Percentiles rank a stretch among this genome's conserved stretches.
phyloP scores from a whole-genome alignment of 2,888 invertebrate species.

The Malthinus flaveolus region DNA sequence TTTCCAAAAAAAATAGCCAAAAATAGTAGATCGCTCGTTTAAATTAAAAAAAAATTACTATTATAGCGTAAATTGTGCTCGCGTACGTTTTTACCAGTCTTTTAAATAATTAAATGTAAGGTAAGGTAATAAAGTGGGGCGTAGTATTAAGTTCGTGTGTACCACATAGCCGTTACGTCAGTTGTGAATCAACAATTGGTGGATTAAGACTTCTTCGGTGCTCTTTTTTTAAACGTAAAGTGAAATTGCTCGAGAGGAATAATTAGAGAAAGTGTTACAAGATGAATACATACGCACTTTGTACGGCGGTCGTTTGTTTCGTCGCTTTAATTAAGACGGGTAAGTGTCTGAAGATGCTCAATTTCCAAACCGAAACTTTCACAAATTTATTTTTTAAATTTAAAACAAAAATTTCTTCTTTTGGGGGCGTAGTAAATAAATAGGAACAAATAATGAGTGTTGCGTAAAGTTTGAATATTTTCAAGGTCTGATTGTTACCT shows the following conservation, averaged over 20 bases:
- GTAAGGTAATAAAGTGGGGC: slow-evolving; percentile 18
- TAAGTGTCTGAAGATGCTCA: slow-evolving; percentile 5
- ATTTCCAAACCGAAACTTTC: no score
- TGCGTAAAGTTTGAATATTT: no score
- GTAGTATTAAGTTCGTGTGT: slow-evolving; percentile 6
- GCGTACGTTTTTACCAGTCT: slow-evolving; percentile 11
- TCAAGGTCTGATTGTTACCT: no score
- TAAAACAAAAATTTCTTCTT: no score
- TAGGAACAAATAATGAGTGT: no score
- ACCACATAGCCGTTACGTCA: slow-evolving; percentile 13
- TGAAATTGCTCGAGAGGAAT: neutral
- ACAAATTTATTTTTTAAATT: no score
- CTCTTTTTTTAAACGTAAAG: neutral
- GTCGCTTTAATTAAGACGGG: slow-evolving; percentile 16
- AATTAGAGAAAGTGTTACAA: neutral
- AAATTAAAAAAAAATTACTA: no score
- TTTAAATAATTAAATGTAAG: slow-evolving; percentile 21
- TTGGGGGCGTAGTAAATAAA: no score
- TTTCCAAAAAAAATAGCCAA: no score
- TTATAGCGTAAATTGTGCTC: slow-evolving; percentile 12
- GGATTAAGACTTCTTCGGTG: neutral
- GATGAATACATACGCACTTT: slow-evolving; percentile 14
- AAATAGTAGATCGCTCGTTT: no score
- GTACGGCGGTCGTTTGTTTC: neutral
- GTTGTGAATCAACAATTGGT: slow-evolving; percentile 12